These are phyloP conservation scores for Eilema depressum DNA, from an alignment of 2,888 invertebrate genomes.

Conservation along the genomic window DNA sequence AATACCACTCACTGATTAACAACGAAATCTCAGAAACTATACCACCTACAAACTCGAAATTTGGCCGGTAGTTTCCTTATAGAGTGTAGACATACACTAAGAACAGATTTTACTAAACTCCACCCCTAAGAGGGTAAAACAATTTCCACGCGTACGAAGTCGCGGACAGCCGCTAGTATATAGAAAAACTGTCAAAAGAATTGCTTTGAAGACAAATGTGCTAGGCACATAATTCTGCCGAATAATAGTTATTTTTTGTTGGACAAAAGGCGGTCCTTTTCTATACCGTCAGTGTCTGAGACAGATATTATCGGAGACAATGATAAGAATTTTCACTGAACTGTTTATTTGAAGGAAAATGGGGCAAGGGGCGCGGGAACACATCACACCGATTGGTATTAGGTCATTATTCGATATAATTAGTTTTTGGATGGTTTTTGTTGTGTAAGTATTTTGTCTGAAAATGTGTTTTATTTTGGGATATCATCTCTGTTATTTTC, in stretches of 20 bases:
- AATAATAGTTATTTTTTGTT: constrained; percentile 32
- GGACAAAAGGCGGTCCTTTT: constrained; percentile 43
- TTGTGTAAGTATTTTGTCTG: no score
- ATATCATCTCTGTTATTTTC: no score
- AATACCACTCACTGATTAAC: no score
- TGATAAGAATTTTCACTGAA: constrained; percentile 75
- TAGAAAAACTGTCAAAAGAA: constrained; percentile 9
- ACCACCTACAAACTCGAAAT: no score
- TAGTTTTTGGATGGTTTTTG: background rate
- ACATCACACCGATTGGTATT: constrained; percentile 56
- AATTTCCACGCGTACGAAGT: no score
- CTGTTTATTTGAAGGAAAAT: constrained; percentile 72
- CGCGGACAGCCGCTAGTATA: no score
- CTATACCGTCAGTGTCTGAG: constrained; percentile 56
- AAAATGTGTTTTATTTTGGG: no score
- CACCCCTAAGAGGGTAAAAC: no score
- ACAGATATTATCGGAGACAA: constrained; percentile 74
- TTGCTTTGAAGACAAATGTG: constrained; percentile 7
- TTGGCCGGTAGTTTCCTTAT: no score
- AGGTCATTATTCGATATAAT: background rate
- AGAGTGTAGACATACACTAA: no score
- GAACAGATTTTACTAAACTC: no score
- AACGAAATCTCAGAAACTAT: no score
- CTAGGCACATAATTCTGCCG: constrained; percentile 20
- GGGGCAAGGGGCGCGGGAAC: constrained; percentile 35